Conservation (phyloP, 2,888 invertebrate species). For the Drosophila maculinotata region DNA sequence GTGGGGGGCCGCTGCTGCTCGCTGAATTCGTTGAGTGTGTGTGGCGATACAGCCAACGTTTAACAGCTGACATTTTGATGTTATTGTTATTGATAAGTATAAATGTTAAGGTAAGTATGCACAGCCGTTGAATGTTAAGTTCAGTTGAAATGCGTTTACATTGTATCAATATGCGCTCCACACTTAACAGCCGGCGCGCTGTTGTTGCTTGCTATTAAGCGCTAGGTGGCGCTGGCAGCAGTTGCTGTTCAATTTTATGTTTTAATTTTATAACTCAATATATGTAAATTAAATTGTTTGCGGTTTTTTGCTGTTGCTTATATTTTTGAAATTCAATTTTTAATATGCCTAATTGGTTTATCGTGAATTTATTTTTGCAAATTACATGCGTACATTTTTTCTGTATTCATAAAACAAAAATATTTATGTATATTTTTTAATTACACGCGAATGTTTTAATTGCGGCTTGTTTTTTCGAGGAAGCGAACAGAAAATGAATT, state of each 20-base stretch:
- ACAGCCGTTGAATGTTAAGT: conserved; percentile 43
- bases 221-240: conserved; percentile 52
- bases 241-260: conserved; percentile 3
- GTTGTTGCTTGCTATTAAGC: conserved; percentile 12
- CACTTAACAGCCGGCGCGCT: conserved; percentile 29
- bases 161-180: conserved; percentile 22
- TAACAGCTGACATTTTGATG: conserved; percentile 83
- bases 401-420: too few species aligned
- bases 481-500: conserved; percentile 64
- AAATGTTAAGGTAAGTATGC: conserved; percentile 32
- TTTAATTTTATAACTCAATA: background rate
- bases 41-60: conserved; percentile 84
- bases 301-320: conserved; percentile 8
- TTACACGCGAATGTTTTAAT: conserved; percentile 17
- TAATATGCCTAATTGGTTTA: conserved; percentile 26
- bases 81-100: conserved; percentile 20
- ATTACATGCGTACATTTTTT: too few species aligned
- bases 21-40: conserved; percentile 69
- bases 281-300: background rate
- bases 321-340: conserved; percentile 23
- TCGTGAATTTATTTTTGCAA: conserved; percentile 22
- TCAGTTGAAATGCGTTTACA: conserved; percentile 39
- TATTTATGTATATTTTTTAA: conserved; percentile 46
- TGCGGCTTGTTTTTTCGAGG: conserved; percentile 32
- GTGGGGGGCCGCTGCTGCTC: conserved; percentile 66